phyloP scores from a whole-genome alignment of 1,140 invertebrate genomes.

The Aphaenogaster ashmeadi region DNA sequence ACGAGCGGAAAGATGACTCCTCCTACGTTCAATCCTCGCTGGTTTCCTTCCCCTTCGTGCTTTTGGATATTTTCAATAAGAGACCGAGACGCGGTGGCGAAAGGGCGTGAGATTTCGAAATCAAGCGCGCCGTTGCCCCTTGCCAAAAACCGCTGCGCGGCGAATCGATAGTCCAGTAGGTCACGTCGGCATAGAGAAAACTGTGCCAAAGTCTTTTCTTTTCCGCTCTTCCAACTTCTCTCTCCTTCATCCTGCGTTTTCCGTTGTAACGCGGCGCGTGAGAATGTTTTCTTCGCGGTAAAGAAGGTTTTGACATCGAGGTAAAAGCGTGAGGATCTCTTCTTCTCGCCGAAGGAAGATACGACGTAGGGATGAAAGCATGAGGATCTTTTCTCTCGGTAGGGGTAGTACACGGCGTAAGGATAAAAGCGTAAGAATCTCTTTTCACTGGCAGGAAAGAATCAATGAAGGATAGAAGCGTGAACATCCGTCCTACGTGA shows the following conservation, averaged over 20 bases:
- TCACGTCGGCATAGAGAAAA: slow-evolving; percentile 79
- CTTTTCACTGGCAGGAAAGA: not conserved
- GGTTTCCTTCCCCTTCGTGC: slow-evolving; percentile 10
- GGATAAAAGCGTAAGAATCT: slow-evolving; percentile 38
- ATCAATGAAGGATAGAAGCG: not conserved
- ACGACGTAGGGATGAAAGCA: slow-evolving; percentile 35
- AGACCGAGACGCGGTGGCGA: slow-evolving; percentile 31
- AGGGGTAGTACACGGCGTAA: not conserved
- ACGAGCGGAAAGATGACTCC: slow-evolving; percentile 62
- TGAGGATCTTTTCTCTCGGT: not conserved
- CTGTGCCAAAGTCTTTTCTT: slow-evolving; percentile 79
- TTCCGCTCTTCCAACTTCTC: slow-evolving; percentile 66
- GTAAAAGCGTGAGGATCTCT: slow-evolving; percentile 42
- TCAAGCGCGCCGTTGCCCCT: slow-evolving; percentile 70
- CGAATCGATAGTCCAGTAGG: slow-evolving; percentile 80
- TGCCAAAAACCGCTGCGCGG: slow-evolving; percentile 75
- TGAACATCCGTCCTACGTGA: not conserved
- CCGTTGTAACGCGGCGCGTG: slow-evolving; percentile 44
- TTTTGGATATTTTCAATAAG: slow-evolving; percentile 62
- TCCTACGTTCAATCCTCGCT: not conserved
- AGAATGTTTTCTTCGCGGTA: slow-evolving; percentile 16
- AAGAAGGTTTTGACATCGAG: slow-evolving; percentile 43
- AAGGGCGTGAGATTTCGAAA: slow-evolving; percentile 68
- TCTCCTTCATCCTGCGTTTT: slow-evolving; percentile 48
- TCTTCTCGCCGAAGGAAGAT: slow-evolving; percentile 19